These are phyloP conservation scores for Okapia johnstoni DNA, from an alignment of 2,113 vertebrate genomes.

Conservation along the genomic window DNA sequence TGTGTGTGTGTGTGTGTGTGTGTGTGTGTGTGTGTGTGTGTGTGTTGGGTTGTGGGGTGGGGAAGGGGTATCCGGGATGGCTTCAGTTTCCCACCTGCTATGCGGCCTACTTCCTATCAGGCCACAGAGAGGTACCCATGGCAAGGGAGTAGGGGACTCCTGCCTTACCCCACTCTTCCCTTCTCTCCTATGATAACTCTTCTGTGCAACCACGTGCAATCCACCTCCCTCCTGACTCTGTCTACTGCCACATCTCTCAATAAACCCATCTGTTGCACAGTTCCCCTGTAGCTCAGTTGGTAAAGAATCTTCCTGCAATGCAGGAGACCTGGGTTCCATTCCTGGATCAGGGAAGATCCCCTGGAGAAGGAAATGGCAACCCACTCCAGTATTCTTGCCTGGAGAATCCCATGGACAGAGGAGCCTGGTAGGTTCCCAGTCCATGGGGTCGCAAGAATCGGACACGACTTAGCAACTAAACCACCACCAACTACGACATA, in stretches of 20 bases:
- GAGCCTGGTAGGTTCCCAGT: not conserved
- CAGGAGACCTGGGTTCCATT: not conserved
- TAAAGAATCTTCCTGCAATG: not conserved
- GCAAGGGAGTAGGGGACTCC: not conserved
- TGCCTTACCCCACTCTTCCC: not conserved
- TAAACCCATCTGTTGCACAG: not conserved
- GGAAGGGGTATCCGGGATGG: not conserved
- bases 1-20: not conserved
- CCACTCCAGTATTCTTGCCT: not conserved
- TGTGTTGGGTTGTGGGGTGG: not conserved
- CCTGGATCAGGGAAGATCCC: not conserved
- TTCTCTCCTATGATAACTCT: too few relatives aligned
- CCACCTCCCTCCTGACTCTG: not conserved
- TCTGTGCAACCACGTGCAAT: not conserved
- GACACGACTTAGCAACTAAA: not conserved
- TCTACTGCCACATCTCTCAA: not conserved
- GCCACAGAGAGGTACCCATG: not conserved
- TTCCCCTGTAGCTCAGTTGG: not conserved
- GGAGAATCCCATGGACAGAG: not conserved
- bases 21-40: too few relatives aligned
- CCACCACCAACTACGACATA: not conserved
- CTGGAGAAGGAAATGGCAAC: not conserved
- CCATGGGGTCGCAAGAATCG: not conserved
- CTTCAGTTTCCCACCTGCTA: not conserved
- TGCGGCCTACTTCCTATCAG: not conserved